Evolutionary conservation across 2,888 invertebrate genomes (phyloP).

Genomic region (Leptinotarsa haldemani): DNA sequence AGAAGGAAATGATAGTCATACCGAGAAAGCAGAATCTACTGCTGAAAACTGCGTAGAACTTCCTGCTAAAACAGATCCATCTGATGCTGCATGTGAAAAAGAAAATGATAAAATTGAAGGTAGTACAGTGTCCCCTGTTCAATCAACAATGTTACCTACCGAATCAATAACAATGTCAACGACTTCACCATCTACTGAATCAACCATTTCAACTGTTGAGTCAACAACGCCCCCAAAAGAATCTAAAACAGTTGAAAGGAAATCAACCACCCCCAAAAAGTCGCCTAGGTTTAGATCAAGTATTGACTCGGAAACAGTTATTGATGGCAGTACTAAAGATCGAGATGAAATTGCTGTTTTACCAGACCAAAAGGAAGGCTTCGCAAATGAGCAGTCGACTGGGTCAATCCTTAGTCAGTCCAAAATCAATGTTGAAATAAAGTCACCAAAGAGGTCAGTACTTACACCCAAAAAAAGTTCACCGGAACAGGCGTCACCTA

Average conservation of each 20-base stretch:
- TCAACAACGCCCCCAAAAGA: neutral
- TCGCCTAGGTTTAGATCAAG: conserved; percentile 17
- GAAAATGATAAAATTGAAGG: neutral
- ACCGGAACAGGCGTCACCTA: neutral
- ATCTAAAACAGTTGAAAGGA: neutral
- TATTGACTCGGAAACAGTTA: neutral
- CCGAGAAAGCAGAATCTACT: conserved; percentile 14
- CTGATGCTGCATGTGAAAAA: neutral
- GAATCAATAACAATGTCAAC: neutral
- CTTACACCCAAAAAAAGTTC: neutral
- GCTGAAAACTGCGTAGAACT: conserved; percentile 8
- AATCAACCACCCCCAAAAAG: conserved; percentile 15
- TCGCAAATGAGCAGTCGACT: too few relatives aligned
- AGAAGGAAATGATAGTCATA: conserved; percentile 39
- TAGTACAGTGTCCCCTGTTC: neutral
- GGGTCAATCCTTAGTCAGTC: neutral
- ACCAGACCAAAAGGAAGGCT: too few relatives aligned
- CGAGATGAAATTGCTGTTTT: neutral
- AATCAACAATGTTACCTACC: neutral
- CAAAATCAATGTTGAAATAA: neutral
- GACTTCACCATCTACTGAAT: neutral
- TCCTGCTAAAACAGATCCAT: neutral
- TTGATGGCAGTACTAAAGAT: neutral
- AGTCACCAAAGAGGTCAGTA: neutral
- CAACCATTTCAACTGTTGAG: neutral